These are phyloP conservation scores for Clarias pachynema DNA, from an alignment of 2,797 vertebrate species.

Conservation along the genomic window DNA sequence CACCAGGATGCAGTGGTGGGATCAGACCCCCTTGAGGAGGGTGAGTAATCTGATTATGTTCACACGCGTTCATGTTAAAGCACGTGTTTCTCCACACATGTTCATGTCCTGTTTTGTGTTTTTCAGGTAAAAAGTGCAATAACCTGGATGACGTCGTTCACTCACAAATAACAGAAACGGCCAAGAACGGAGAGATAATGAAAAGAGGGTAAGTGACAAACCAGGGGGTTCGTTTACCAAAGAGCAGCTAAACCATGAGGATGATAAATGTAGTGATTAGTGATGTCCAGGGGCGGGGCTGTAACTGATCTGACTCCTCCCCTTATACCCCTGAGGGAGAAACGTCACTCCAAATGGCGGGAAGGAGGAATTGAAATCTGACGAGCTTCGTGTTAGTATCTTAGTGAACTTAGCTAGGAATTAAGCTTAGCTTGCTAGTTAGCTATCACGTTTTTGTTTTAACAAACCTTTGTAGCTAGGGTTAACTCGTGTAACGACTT, in stretches of 20 bases:
- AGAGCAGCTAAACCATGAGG: background rate
- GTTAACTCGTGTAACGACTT: too few relatives aligned
- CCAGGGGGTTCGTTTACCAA: background rate
- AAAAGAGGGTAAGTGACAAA: constrained; percentile 71
- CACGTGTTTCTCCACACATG: background rate
- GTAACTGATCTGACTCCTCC: background rate
- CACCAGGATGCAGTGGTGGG: constrained; percentile 67
- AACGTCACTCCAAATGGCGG: too few relatives aligned
- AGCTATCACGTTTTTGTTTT: background rate
- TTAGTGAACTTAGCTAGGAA: background rate
- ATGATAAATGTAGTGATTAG: background rate
- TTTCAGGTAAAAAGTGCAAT: constrained; percentile 66
- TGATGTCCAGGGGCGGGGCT: background rate
- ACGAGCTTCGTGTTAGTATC: background rate
- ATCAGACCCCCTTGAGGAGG: constrained; percentile 64
- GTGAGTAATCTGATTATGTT: constrained; percentile 63
- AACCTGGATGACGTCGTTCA: constrained; percentile 61
- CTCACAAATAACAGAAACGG: constrained; percentile 57
- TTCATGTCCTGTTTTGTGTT: constrained; percentile 22
- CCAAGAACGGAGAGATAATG: constrained; percentile 66
- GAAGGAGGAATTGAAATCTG: background rate
- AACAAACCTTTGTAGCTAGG: background rate
- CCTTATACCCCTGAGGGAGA: background rate
- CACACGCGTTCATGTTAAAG: background rate
- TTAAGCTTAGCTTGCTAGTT: background rate